phyloP scores from a whole-genome alignment of 2,888 invertebrate genomes.

The Drosophila ezoana region DNA sequence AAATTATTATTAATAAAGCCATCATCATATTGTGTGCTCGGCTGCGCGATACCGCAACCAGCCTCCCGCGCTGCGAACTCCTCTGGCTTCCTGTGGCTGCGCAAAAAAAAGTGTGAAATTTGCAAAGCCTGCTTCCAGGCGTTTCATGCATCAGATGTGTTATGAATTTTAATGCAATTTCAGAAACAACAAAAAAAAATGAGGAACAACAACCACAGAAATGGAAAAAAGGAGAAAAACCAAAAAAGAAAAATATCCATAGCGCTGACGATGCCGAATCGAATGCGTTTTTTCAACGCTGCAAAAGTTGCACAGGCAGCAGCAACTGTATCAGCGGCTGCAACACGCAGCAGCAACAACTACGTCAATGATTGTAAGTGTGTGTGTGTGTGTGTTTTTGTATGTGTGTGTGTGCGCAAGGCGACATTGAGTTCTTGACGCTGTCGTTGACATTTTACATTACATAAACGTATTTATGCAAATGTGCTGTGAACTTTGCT shows the following conservation, averaged over 20 bases:
- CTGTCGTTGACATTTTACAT: constrained; percentile 79
- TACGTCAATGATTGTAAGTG: constrained; percentile 1
- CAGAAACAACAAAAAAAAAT: constrained; percentile 20
- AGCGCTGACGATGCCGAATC: constrained; percentile 44
- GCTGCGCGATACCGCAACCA: background rate
- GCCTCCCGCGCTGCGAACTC: constrained; percentile 12
- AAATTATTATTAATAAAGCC: constrained; percentile 67
- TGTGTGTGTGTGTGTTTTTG: constrained; percentile 3
- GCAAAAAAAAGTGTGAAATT: constrained; percentile 63
- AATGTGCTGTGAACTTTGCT: constrained; percentile 69
- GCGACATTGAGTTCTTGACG: constrained; percentile 54
- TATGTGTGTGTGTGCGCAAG: constrained; percentile 11
- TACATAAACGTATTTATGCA: constrained; percentile 80
- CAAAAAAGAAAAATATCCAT: constrained; percentile 12
- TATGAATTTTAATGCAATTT: constrained; percentile 75
- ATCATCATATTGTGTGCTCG: constrained; percentile 37
- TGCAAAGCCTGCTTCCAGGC: constrained; percentile 71
- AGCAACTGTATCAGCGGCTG: constrained; percentile 16
- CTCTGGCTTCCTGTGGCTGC: constrained; percentile 36
- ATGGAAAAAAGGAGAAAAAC: constrained; percentile 19
- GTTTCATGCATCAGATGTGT: constrained; percentile 79
- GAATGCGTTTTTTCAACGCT: constrained; percentile 54
- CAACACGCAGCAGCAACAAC: constrained; percentile 11
- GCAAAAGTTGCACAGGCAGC: constrained; percentile 44
- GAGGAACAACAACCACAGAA: constrained; percentile 9